A percentile compares a stretch with the other conserved stretches of the same genome.
phyloP scores from a whole-genome alignment of 2,113 vertebrate species.

The Scytalopus superciliaris region DNA sequence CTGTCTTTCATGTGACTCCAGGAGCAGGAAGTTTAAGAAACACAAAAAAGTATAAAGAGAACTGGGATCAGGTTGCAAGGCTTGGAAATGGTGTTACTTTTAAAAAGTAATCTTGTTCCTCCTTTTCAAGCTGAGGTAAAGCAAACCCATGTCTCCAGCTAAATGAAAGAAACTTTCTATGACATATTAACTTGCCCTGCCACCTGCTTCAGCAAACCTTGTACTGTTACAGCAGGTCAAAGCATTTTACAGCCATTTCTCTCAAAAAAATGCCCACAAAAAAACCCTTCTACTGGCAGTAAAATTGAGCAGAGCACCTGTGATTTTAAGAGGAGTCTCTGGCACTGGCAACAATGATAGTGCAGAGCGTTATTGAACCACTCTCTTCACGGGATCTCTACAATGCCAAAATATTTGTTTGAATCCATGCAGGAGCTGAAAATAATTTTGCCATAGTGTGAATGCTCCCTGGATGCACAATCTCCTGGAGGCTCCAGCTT shows the following conservation, averaged over 20 bases:
- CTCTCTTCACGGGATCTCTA: neutral
- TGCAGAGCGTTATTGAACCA: neutral
- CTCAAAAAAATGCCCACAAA: neutral
- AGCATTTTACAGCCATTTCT: neutral
- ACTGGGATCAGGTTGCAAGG: neutral
- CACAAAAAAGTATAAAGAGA: neutral
- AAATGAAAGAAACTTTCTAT: neutral
- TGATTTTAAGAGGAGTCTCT: neutral
- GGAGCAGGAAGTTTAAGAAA: neutral
- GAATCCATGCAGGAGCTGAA: neutral
- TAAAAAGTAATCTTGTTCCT: neutral
- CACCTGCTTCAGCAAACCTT: neutral
- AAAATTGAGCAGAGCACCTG: neutral
- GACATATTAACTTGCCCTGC: neutral
- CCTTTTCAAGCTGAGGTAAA: neutral
- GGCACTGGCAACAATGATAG: rapidly evolving
- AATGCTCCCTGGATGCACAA: neutral
- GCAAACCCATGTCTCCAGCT: neutral
- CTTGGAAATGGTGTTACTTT: neutral
- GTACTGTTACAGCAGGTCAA: neutral
- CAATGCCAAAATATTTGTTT: neutral
- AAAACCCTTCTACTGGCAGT: rapidly evolving
- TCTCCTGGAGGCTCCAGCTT: neutral
- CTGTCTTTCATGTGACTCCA: neutral
- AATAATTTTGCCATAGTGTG: neutral